A percentile compares a stretch with the other conserved stretches of the same genome.
phyloP scores from a whole-genome alignment of 2,797 vertebrate genomes.

The Galaxias olidus region DNA sequence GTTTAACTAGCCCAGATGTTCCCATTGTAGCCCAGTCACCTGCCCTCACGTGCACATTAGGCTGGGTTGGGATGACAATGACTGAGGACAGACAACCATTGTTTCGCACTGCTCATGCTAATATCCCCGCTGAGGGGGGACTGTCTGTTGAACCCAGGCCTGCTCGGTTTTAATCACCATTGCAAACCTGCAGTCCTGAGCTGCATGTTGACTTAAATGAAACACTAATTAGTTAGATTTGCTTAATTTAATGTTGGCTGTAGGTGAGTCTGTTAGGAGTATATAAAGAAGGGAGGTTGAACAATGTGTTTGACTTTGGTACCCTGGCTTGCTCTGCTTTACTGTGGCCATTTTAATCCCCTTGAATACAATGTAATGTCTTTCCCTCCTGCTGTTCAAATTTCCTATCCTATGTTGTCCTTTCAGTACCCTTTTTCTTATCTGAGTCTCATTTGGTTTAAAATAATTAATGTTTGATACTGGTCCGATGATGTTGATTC shows the following conservation, averaged over 20 bases:
- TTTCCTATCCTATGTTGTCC: not conserved
- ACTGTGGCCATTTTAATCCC: conserved; percentile 26
- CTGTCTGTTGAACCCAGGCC: not conserved
- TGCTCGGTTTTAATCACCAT: conserved; percentile 19
- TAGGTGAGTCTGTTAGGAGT: conserved; percentile 13
- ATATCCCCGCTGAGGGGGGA: conserved; percentile 2
- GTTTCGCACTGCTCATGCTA: conserved; percentile 5
- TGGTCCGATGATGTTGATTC: too few species aligned
- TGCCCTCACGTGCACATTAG: too few species aligned
- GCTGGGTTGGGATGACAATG: conserved; percentile 10
- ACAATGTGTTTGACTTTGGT: conserved; percentile 16
- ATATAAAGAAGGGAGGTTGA: conserved; percentile 25
- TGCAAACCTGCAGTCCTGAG: conserved; percentile 20
- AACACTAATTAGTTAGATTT: conserved; percentile 23
- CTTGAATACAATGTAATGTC: conserved; percentile 11
- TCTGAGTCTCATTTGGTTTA: too few species aligned
- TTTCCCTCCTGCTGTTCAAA: not conserved
- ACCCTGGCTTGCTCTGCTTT: not conserved
- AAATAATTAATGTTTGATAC: too few species aligned
- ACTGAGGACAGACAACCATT: conserved; percentile 2
- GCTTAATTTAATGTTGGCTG: not conserved
- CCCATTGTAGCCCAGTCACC: not conserved
- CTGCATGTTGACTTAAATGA: conserved; percentile 26
- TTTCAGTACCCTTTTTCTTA: not conserved
- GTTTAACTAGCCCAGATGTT: not conserved